Percentiles rank a stretch among this genome's conserved stretches.
phyloP scores from a whole-genome alignment of 2,888 invertebrate species.

The Plagodis dolabraria region DNA sequence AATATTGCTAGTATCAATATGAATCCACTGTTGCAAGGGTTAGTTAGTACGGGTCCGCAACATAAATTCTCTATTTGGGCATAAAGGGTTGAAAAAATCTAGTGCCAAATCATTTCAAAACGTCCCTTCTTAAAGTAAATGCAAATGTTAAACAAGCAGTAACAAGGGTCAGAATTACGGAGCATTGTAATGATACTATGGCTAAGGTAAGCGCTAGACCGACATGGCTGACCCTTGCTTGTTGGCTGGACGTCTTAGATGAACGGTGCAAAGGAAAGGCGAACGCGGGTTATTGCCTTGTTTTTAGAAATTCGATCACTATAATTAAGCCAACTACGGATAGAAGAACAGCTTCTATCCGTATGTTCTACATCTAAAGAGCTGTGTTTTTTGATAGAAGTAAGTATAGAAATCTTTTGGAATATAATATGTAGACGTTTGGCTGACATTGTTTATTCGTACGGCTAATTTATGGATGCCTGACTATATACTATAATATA shows the following conservation, averaged over 20 bases:
- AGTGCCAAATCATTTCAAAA: neutral
- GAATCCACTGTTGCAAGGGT: no score
- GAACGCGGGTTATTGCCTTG: neutral
- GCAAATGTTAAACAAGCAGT: constrained; percentile 33
- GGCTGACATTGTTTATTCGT: no score
- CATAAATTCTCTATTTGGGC: no score
- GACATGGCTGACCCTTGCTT: constrained; percentile 67
- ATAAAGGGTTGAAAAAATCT: no score
- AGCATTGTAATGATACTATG: constrained; percentile 26
- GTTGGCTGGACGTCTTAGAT: constrained; percentile 55
- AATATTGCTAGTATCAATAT: no score
- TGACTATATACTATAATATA: no score
- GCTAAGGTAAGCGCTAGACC: constrained; percentile 56
- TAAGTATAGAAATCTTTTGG: neutral
- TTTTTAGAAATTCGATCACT: no score
- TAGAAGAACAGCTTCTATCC: no score
- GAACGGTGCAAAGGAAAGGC: constrained; percentile 38
- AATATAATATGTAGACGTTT: neutral
- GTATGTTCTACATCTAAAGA: neutral
- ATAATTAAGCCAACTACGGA: no score
- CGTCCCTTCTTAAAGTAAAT: neutral
- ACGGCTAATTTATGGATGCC: no score
- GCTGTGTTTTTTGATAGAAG: neutral
- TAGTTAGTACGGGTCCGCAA: no score
- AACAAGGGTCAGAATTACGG: constrained; percentile 33